Percentiles rank a stretch among this genome's conserved stretches.
phyloP scores from a whole-genome alignment of 2,797 vertebrate genomes.

The Iguana delicatissima region DNA sequence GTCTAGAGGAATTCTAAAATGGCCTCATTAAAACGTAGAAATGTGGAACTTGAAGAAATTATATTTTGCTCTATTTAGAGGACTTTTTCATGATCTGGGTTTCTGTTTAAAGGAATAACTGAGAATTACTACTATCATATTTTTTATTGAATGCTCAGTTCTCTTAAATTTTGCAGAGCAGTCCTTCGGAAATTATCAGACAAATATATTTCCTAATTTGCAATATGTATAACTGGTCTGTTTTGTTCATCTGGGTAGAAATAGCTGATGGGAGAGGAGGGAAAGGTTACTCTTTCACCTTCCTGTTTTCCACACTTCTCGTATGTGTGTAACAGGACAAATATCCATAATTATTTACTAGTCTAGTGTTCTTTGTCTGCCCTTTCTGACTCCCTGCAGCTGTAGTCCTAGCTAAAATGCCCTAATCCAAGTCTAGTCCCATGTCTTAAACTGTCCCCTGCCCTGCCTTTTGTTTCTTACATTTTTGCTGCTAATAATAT shows the following conservation, averaged over 20 bases:
- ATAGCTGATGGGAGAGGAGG: background rate
- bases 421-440: background rate
- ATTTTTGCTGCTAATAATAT: background rate
- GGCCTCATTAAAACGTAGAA: constrained; percentile 19
- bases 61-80: background rate
- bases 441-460: background rate
- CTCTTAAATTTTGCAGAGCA: background rate
- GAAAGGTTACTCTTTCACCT: background rate
- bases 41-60: constrained; percentile 1
- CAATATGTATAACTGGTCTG: background rate
- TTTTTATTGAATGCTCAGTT: background rate
- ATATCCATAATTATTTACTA: background rate
- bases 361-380: background rate
- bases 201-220: background rate
- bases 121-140: background rate
- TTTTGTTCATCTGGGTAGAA: background rate
- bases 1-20: background rate
- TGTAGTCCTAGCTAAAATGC: background rate
- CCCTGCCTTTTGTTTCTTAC: background rate
- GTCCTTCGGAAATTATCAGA: background rate
- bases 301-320: background rate
- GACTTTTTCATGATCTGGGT: background rate
- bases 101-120: background rate
- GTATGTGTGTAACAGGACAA: too few species aligned
- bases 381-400: background rate